Evolutionary conservation across 1,140 invertebrate species (phyloP), one percentile per base, ranked within the genome.

Genomic region (Drosophila kepulauana): DNA sequence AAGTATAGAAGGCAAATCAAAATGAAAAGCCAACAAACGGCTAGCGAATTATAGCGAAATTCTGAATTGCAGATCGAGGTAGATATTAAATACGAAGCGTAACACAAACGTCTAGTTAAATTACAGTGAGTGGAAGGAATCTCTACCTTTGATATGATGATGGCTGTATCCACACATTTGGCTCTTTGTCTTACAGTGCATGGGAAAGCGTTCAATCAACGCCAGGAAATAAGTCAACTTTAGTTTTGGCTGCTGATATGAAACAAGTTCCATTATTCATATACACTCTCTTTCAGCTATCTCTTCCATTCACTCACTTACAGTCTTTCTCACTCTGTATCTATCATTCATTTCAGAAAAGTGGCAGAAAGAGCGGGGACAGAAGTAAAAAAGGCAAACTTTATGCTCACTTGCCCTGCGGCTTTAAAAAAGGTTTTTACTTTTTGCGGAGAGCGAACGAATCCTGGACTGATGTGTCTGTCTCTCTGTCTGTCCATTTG

Each of bases 391-490:
- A 30, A 59, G 57, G 33, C 49, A 48, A 81, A 86, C 79, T 88
- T 87, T 82, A 66, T 66, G 71, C 79, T 79, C 75, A 79, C 67
- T 88, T 85, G 62, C 57, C 78, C 63, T 43, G 75, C 46, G 76
- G 84, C 84, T 88, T 87, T 79, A 82, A 87, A 87, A 78, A 82
- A 79, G 65, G 65, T 82, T 82, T 46, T 38, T 38, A 13, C 11
- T 70, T 77, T 38, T 56, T 41, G 13, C 5, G 15, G 15, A 25
- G 15, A 15, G 48, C 6, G n/a, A 48, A 8, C 15, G 15, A 38
- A 10, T 38, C 3, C 41, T 59, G 64, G 46, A 7, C 11, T 67
- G 33, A 65, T 64, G 43, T 68, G 59, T 51, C 52, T 49, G 64
- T 69, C 49, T 52, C 65, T 43, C 43, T 54, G 63, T 62, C 65